phyloP scores from a whole-genome alignment of 1,140 invertebrate genomes.

The Ips nitidus region DNA sequence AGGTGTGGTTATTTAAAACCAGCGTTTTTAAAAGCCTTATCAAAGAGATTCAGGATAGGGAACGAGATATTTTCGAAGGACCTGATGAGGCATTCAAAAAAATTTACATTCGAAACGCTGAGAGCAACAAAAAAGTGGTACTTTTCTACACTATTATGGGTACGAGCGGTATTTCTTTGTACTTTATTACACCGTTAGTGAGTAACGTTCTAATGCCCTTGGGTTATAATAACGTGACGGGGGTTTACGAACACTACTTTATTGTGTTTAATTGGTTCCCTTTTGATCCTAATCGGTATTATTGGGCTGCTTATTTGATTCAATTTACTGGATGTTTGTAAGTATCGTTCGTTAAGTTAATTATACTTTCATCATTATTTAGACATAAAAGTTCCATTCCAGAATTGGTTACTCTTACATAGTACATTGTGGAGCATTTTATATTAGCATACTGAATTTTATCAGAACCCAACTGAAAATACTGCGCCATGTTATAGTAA shows the following conservation, averaged over 20 bases:
- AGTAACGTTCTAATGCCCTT: conserved; percentile 22
- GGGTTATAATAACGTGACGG: conserved; percentile 21
- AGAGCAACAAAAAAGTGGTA: conserved; percentile 18
- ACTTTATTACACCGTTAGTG: conserved; percentile 29
- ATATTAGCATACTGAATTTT: conserved; percentile 26
- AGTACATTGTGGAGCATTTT: conserved; percentile 32
- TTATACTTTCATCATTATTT: conserved; percentile 9
- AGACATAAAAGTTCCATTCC: conserved; percentile 6
- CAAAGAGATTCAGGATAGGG: conserved; percentile 5
- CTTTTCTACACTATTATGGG: conserved; percentile 27
- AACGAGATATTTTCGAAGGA: conserved; percentile 24
- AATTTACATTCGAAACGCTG: conserved; percentile 27
- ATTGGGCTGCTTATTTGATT: conserved; percentile 28
- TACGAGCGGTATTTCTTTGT: conserved; percentile 25
- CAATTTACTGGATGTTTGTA: conserved; percentile 31
- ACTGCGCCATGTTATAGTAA: conserved; percentile 23
- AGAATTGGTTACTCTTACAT: conserved; percentile 32
- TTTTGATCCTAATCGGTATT: conserved; percentile 34
- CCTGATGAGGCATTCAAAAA: conserved; percentile 18
- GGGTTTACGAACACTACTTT: conserved; percentile 19
- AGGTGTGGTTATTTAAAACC: conserved; percentile 6
- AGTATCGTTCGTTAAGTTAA: conserved; percentile 12
- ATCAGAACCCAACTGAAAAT: conserved; percentile 23
- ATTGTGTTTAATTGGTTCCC: conserved; percentile 33
- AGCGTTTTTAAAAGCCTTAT: conserved; percentile 20